These are phyloP conservation scores for Kryptolebias marmoratus DNA, from an alignment of 2,113 vertebrate genomes.

Conservation along the genomic window DNA sequence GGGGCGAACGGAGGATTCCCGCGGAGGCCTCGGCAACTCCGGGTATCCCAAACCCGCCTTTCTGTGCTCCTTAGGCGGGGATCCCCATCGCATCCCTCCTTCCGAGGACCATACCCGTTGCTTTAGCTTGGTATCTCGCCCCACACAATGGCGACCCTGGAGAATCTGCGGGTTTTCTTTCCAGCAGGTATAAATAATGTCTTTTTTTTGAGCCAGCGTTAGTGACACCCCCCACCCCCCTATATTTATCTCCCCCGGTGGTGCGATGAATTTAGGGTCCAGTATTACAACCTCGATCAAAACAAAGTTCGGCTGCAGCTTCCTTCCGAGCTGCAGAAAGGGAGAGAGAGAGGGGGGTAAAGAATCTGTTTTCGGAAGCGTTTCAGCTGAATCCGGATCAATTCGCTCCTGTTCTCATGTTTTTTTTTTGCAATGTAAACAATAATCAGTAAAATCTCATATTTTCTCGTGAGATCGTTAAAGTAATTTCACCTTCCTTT, in stretches of 20 bases:
- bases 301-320: conserved; percentile 69
- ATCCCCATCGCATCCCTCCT: conserved; percentile 68
- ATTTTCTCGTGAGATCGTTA: conserved; percentile 84
- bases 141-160: conserved; percentile 69
- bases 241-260: conserved; percentile 58
- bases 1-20: conserved; percentile 63
- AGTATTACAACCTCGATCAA: conserved; percentile 58
- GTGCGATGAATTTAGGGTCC: conserved; percentile 70
- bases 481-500: conserved; percentile 71
- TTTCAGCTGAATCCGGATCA: conserved; percentile 79
- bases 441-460: conserved; percentile 84
- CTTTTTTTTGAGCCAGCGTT: conserved; percentile 37
- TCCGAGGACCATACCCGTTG: conserved; percentile 56
- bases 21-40: conserved; percentile 73
- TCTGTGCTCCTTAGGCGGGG: conserved; percentile 67
- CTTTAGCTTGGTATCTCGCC: conserved; percentile 39
- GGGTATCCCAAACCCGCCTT: conserved; percentile 75
- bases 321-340: conserved; percentile 37
- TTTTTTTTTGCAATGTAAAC: conserved; percentile 84
- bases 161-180: conserved; percentile 40
- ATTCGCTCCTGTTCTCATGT: conserved; percentile 82
- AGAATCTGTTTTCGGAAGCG: conserved; percentile 54
- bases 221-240: conserved; percentile 34
- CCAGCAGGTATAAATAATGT: conserved; percentile 57
- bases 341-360: conserved; percentile 38